Percentiles rank a stretch among this genome's conserved stretches.
phyloP scores from a whole-genome alignment of 2,113 vertebrate species.

The Nothocercus julius region DNA sequence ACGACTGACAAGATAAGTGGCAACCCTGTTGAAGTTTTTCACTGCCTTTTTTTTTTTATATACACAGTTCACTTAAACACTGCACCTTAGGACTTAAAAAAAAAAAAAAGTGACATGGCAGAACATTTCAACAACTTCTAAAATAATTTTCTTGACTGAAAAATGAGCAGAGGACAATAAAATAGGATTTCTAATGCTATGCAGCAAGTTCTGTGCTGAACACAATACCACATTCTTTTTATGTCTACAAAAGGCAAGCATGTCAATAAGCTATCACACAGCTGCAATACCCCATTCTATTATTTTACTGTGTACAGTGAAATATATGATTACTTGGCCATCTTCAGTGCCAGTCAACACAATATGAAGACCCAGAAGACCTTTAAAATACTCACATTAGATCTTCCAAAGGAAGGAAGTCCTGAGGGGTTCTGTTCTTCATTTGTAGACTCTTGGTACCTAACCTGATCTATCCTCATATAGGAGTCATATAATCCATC shows the following conservation, averaged over 20 bases:
- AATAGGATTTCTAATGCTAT: background rate
- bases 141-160: background rate
- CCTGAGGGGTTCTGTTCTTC: constrained; percentile 85
- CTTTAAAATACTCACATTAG: constrained; percentile 84
- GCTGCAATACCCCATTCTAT: background rate
- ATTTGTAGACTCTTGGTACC: constrained; percentile 84
- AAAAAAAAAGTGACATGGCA: background rate
- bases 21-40: background rate
- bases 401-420: constrained; percentile 85
- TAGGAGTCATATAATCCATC: constrained; percentile 94
- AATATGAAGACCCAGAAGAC: background rate
- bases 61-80: background rate
- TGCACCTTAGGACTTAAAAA: background rate
- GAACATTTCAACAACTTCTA: background rate
- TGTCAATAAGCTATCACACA: background rate
- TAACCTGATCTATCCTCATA: constrained; percentile 94
- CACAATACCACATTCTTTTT: background rate
- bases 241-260: background rate
- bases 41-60: background rate
- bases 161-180: background rate
- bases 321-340: background rate
- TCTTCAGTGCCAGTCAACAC: background rate
- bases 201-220: background rate
- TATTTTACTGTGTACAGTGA: background rate
- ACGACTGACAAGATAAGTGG: background rate